These are phyloP conservation scores for Bombus affinis DNA, from an alignment of 1,140 invertebrate genomes.

Conservation along the genomic window DNA sequence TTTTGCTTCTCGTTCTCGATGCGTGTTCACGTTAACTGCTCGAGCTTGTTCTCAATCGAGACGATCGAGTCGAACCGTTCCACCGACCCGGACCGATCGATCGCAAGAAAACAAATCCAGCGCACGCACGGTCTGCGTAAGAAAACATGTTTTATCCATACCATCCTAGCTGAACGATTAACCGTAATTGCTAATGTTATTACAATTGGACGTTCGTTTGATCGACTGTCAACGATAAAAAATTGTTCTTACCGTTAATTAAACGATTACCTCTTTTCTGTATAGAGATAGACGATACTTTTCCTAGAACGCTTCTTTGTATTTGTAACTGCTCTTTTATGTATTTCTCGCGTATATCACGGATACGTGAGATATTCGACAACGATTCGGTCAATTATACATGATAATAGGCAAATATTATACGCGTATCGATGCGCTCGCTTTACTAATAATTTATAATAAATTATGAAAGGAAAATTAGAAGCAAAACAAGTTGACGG, in stretches of 20 bases:
- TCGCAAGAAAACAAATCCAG: background rate
- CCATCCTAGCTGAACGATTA: slow-evolving; percentile 2
- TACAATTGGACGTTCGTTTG: background rate
- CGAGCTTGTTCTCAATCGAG: background rate
- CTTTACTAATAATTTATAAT: slow-evolving; percentile 46
- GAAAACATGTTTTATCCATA: background rate
- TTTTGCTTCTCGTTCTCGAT: slow-evolving; percentile 64
- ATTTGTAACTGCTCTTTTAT: background rate
- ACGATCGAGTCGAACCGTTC: background rate
- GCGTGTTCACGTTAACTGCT: slow-evolving; percentile 12
- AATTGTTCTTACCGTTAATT: background rate
- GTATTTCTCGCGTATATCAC: background rate
- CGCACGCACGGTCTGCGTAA: background rate
- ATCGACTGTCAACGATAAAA: background rate
- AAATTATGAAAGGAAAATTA: slow-evolving; percentile 14
- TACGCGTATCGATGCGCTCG: background rate
- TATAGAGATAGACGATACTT: slow-evolving; percentile 21
- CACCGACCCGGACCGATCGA: background rate
- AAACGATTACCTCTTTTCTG: background rate
- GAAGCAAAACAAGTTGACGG: background rate
- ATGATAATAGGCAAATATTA: background rate
- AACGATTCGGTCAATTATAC: background rate
- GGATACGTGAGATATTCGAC: background rate
- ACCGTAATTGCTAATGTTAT: slow-evolving; percentile 6
- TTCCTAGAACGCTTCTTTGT: background rate